Conservation (phyloP, 2,113 vertebrate genomes). For the Mellivora capensis region DNA sequence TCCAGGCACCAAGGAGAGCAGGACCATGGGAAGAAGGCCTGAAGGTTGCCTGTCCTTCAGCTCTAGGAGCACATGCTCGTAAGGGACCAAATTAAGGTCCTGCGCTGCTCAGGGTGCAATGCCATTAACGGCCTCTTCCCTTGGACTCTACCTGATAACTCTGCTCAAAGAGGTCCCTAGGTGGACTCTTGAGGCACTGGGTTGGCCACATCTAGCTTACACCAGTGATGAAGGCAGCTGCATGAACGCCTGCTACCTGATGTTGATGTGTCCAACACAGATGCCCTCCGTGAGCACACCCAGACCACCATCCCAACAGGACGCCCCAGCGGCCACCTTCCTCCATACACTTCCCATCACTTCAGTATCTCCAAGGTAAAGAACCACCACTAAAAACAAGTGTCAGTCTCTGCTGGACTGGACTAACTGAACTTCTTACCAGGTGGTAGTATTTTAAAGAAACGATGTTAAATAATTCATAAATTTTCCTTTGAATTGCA, state of each 20-base stretch:
- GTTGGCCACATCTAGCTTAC: background rate
- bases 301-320: background rate
- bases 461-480: background rate
- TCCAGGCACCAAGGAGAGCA: too few species aligned
- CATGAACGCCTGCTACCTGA: background rate
- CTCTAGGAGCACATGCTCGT: background rate
- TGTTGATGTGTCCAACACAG: background rate
- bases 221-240: background rate
- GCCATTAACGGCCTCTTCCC: background rate
- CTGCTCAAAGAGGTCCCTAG: background rate
- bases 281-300: background rate
- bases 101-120: background rate
- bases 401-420: background rate
- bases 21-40: background rate
- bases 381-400: background rate
- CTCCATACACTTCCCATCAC: background rate
- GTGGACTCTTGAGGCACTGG: background rate
- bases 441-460: background rate
- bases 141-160: background rate
- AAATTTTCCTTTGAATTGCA: background rate
- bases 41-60: background rate
- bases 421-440: background rate
- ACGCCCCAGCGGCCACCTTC: background rate
- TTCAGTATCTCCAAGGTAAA: background rate
- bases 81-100: background rate